Percentiles rank a stretch among this genome's conserved stretches.
Conservation (phyloP, 2,888 invertebrate species). For the Pardosa pseudoannulata region DNA sequence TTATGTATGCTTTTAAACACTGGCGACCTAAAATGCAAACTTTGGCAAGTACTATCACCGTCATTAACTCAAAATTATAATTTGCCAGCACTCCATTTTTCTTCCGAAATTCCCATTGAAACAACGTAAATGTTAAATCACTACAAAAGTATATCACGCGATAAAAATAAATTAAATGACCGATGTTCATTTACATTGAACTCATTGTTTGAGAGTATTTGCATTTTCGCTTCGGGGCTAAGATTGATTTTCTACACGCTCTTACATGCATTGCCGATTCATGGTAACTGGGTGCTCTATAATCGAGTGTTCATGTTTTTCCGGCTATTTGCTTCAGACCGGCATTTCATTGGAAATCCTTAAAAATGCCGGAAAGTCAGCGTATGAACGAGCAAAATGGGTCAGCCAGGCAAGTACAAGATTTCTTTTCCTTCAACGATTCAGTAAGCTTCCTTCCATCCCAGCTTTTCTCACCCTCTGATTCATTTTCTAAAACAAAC, state of each 20-base stretch:
- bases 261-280: neutral
- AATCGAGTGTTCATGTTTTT: neutral
- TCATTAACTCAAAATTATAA: no score
- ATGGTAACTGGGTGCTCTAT: neutral
- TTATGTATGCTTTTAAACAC: no score
- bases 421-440: neutral
- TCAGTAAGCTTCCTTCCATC: neutral
- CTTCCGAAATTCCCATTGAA: no score
- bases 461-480: neutral
- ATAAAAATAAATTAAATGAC: neutral
- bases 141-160: neutral
- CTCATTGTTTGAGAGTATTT: neutral
- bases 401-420: neutral
- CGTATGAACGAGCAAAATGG: neutral
- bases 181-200: neutral
- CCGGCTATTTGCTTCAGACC: no score
- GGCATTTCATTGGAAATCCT: neutral
- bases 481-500: neutral
- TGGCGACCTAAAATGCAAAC: no score
- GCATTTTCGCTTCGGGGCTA: neutral
- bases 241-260: neutral
- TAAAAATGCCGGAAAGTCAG: neutral
- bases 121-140: no score
- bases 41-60: no score
- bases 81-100: no score